A percentile compares a stretch with the other conserved stretches of the same genome.
These are phyloP conservation scores for Quadriops clusia DNA, from an alignment of 2,888 invertebrate genomes.

Conservation along the genomic window DNA sequence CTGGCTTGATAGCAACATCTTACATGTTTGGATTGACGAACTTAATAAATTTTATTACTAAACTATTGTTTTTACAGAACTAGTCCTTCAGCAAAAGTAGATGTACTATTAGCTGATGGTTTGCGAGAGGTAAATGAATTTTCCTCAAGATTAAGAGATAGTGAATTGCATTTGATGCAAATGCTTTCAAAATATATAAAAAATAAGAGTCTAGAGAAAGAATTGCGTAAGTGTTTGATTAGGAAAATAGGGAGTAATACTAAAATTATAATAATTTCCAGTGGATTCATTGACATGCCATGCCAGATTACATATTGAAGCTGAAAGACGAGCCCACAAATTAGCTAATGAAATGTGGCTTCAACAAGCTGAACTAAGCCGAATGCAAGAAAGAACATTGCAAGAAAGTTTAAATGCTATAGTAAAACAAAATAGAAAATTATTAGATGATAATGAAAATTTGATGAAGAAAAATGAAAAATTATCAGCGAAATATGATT, in stretches of 20 bases:
- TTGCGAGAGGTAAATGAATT: slow-evolving; percentile 18
- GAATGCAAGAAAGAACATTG: slow-evolving; percentile 22
- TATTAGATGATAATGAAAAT: slow-evolving; percentile 27
- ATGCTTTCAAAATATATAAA: slow-evolving; percentile 23
- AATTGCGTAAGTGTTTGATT: slow-evolving; percentile 21
- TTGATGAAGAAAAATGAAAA: slow-evolving; percentile 26
- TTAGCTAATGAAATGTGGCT: slow-evolving; percentile 28
- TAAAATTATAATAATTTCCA: slow-evolving; percentile 12
- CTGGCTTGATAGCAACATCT: too few species aligned
- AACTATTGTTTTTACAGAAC: too few species aligned
- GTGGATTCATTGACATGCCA: slow-evolving; percentile 22
- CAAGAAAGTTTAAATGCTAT: slow-evolving; percentile 24
- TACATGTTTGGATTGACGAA: too few species aligned
- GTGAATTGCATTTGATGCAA: slow-evolving; percentile 22
- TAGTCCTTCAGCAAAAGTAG: too few species aligned
- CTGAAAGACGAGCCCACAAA: slow-evolving; percentile 23
- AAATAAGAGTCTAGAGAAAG: slow-evolving; percentile 22
- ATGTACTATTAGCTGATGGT: slow-evolving; percentile 4
- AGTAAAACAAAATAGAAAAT: slow-evolving; percentile 27
- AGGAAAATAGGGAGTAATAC: neutral
- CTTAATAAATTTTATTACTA: too few species aligned
- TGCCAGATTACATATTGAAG: slow-evolving; percentile 23
- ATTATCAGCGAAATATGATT: slow-evolving; percentile 16
- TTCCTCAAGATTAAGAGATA: slow-evolving; percentile 18
- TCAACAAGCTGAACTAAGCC: slow-evolving; percentile 25